These are phyloP conservation scores for Philonicus albiceps DNA, from an alignment of 2,888 invertebrate species.

Conservation along the genomic window DNA sequence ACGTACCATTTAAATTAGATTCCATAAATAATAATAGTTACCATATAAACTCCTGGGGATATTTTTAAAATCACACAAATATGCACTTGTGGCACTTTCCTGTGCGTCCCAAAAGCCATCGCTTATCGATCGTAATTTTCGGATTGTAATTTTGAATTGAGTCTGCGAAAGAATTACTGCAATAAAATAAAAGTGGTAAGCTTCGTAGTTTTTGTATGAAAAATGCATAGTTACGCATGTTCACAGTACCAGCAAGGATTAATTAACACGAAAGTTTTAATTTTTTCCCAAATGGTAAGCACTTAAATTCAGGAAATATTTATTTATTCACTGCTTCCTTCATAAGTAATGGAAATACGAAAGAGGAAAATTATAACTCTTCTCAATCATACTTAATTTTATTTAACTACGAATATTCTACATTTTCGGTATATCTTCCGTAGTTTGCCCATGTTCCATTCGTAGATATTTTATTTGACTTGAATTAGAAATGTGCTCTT, in stretches of 20 bases:
- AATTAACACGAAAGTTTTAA: background rate
- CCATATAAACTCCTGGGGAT: background rate
- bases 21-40: background rate
- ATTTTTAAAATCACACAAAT: background rate
- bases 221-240: background rate
- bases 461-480: background rate
- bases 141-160: background rate
- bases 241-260: background rate
- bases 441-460: background rate
- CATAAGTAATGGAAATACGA: background rate
- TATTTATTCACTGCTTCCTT: background rate
- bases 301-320: background rate
- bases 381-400: background rate
- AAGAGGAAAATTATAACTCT: background rate
- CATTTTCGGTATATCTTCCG: background rate
- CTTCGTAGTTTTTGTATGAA: background rate
- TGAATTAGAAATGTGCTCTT: too few species aligned
- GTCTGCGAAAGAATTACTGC: background rate
- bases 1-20: background rate
- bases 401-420: background rate
- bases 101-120: background rate
- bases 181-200: background rate
- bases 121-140: background rate
- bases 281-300: background rate
- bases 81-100: background rate